These are phyloP conservation scores for Goniozus legneri DNA, from an alignment of 1,140 invertebrate species.

Conservation along the genomic window DNA sequence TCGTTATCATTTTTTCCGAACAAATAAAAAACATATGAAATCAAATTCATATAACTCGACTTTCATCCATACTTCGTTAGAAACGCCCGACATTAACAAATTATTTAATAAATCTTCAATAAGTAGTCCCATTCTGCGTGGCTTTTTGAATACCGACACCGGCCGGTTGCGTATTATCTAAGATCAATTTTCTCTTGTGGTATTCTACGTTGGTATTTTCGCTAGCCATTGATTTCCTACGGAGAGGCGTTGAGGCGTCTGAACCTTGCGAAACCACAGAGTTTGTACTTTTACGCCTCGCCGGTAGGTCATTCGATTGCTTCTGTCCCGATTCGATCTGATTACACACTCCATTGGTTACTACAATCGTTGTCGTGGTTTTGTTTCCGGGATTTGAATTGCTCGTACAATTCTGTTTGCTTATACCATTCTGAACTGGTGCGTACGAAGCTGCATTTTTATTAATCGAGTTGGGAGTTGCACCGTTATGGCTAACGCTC, in stretches of 20 bases:
- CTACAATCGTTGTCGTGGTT: constrained; percentile 1
- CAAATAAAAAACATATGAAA: too few relatives aligned
- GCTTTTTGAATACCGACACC: constrained; percentile 28
- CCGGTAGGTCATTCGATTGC: constrained; percentile 25
- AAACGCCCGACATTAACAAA: too few relatives aligned
- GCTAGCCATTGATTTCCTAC: constrained; percentile 34
- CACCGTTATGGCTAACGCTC: constrained; percentile 20
- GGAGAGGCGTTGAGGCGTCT: constrained; percentile 19
- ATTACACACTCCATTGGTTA: constrained; percentile 10
- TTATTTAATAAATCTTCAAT: constrained; percentile 1
- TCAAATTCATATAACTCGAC: too few relatives aligned
- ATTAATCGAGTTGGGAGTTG: constrained; percentile 1
- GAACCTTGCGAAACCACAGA: constrained; percentile 22
- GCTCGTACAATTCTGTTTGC: constrained; percentile 8
- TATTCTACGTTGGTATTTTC: constrained; percentile 32
- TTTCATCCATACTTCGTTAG: too few relatives aligned
- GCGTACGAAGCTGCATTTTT: constrained; percentile 17
- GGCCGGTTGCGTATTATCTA: constrained; percentile 31
- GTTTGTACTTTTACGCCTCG: constrained; percentile 42
- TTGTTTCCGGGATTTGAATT: constrained; percentile 11
- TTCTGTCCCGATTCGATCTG: constrained; percentile 19
- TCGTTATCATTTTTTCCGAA: too few relatives aligned
- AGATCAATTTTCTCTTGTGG: constrained; percentile 39
- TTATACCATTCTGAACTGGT: constrained; percentile 13
- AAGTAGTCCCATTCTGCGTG: constrained; percentile 26